Evolutionary conservation across 2,888 invertebrate genomes (phyloP), one percentile per base, ranked within the genome.

Genomic region (Tyria jacobaeae): DNA sequence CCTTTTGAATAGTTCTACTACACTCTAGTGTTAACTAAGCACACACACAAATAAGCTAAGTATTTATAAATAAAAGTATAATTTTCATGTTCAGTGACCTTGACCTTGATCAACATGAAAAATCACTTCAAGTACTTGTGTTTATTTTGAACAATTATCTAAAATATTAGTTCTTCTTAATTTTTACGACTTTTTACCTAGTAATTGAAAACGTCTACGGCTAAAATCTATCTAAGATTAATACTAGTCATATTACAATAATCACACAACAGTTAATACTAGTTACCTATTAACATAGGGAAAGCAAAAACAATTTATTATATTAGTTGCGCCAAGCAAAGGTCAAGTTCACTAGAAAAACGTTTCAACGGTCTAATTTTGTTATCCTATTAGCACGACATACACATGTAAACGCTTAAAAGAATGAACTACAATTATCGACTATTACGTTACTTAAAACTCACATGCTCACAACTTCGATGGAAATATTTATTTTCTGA

Each of bases 241-340:
- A 55, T 47, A 44, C 34, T 31, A 25, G 6, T 12, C 6, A 39
- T 15, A n/a, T n/a, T n/a, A 24, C 17, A 34, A 12, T 34, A 51
- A 51, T 31, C 21, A 51, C 34, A 25, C 34, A 21, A 27, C 34
- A 31, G 12, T 27, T 39, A 54, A 53, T 25, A 41, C 35, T 52
- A 31, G 25, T 21, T 21, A 44, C 17, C 39, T 39, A 17, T 31
- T n/a, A 53, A 34, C 35, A 50, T 9, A 50, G 7, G 17, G 15
- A 15, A 37, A 37, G 15, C 3, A 14, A 37, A 37, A 37, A 15
- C 5, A 37, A 37, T n/a, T 5, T 37, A 37, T 6, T 14, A 39
- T 12, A 31, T 6, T 44, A 44, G 12, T 44, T 44, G 21, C 21
- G 3, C 44, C 10, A 21, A 12, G 12, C 10, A 21, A 17, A 21